Percentiles rank a stretch among this genome's conserved stretches.
phyloP scores from a whole-genome alignment of 2,797 vertebrate species.

The Semaprochilodus insignis region DNA sequence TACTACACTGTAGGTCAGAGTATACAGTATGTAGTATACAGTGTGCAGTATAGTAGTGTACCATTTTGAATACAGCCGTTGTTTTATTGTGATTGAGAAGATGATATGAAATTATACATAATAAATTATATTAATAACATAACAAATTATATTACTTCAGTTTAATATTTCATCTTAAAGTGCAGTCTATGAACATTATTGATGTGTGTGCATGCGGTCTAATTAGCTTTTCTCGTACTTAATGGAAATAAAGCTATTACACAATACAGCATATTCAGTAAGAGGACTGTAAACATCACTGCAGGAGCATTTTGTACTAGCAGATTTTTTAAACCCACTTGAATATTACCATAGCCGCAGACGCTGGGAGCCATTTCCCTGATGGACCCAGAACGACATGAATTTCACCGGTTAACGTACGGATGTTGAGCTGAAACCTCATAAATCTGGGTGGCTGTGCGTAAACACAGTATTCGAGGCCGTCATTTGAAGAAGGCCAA shows the following conservation, averaged over 20 bases:
- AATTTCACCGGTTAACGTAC: not conserved
- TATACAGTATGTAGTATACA: too few species aligned
- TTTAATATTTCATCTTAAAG: not conserved
- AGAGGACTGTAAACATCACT: not conserved
- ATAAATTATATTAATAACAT: too few species aligned
- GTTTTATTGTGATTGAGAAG: too few species aligned
- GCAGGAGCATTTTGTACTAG: not conserved
- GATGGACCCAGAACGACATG: not conserved
- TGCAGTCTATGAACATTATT: too few species aligned
- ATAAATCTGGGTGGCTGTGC: not conserved
- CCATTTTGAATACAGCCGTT: too few species aligned
- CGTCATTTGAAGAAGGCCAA: too few species aligned
- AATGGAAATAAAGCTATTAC: not conserved
- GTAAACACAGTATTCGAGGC: not conserved
- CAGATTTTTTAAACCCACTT: too few species aligned
- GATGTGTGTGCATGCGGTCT: not conserved
- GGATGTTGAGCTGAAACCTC: not conserved
- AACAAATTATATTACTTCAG: too few species aligned
- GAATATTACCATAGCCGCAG: not conserved
- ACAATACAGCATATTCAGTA: not conserved
- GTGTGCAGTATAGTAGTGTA: too few species aligned
- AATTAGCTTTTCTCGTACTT: not conserved
- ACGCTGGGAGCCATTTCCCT: not conserved
- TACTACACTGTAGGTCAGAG: too few species aligned
- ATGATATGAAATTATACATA: too few species aligned